Percentiles rank a stretch among this genome's conserved stretches.
These are phyloP conservation scores for Apostichopus japonicus DNA, from an alignment of 35 echinoderm and acorn worm genomes.

Conservation along the genomic window DNA sequence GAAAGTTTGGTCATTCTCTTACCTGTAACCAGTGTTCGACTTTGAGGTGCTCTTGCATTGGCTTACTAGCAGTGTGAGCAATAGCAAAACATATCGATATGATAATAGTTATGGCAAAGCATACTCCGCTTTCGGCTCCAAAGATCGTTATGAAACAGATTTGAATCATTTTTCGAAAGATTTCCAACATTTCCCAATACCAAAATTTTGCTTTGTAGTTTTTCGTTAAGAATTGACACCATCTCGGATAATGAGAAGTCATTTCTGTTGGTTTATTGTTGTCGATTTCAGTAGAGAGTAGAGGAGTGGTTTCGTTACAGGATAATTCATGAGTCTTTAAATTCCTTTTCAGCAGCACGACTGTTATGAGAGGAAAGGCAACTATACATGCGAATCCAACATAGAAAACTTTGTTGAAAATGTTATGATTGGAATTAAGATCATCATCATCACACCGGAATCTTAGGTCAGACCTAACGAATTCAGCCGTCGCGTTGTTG, in stretches of 20 bases:
- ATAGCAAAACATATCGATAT: conserved; percentile 14
- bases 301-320: background rate
- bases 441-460: conserved; percentile 3
- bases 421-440: background rate
- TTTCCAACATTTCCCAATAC: conserved; percentile 36
- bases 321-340: background rate
- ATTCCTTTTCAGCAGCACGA: background rate
- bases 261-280: background rate
- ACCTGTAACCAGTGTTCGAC: conserved; percentile 44
- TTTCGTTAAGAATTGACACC: conserved; percentile 18
- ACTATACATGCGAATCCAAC: background rate
- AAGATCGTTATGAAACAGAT: conserved; percentile 24
- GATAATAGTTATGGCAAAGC: conserved; percentile 15
- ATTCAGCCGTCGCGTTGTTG: background rate
- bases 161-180: conserved; percentile 36
- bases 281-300: background rate
- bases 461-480: conserved; percentile 16
- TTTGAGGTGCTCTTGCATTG: conserved; percentile 5
- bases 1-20: background rate
- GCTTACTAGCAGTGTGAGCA: background rate
- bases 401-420: background rate
- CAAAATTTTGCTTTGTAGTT: conserved; percentile 26
- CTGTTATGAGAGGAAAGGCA: background rate
- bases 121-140: background rate
- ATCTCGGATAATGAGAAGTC: background rate